Evolutionary conservation across 2,797 vertebrate species (phyloP), one percentile per base, ranked within the genome.

Genomic region (Falco peregrinus): DNA sequence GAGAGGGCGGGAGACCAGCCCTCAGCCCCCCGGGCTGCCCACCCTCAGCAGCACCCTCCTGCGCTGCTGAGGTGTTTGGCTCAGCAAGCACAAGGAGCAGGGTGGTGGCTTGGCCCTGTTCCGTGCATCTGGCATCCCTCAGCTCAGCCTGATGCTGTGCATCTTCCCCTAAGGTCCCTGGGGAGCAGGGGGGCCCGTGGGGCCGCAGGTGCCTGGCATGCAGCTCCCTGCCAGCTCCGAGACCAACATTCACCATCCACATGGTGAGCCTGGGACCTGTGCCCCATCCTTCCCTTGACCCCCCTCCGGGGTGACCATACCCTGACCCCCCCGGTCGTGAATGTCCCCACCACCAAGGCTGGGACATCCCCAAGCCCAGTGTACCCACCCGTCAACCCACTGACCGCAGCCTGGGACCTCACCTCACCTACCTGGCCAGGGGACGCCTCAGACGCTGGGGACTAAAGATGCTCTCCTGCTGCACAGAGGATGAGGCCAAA

Each of bases 61-160:
- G 14, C 2, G 4, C 14, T 10, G 67, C 35, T 0, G 0, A 13
- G 50, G 39, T 0, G 0, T 56, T 87, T 0, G 0, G 41, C 41
- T 71, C 70, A 2, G 1, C 28, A 43, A 15, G 7, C 2, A 25
- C 6, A 4, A 37, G 53, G 47, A 47, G 47, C 11, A 20, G 47
- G 47, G 47, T 21, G 3, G 19, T 47, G 19, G 41, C 39, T 75
- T 0, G 0, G 45, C 29, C 48, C 64, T 16, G 1, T 20, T 60
- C 8, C 65, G 35, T 59, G 19, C 45, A 22, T 45, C 35, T 74
- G 26, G 11, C 6, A 5, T 28, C 65, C 61, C 24, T 60, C 22
- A 7, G 71, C 35, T 60, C 0, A 0, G 41, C 59, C 13, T 60
- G 48, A 31, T 10, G 56, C 33, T 67, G 43, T 11, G 47, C n/a